Percentiles rank a stretch among this genome's conserved stretches.
phyloP scores from a whole-genome alignment of 2,888 invertebrate species.

The Tridacna crocea region DNA sequence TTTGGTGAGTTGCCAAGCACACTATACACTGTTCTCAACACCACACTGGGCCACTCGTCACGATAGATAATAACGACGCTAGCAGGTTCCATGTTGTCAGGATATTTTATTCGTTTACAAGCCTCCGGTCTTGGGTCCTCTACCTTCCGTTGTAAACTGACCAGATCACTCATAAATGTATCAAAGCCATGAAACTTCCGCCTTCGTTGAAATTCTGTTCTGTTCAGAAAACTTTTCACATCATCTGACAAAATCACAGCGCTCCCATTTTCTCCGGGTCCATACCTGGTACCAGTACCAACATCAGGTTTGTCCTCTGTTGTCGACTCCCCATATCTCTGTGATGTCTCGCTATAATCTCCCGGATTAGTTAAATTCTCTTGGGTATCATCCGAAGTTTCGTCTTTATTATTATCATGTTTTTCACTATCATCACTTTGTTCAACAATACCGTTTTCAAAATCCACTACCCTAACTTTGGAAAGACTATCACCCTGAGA shows the following conservation, averaged over 20 bases:
- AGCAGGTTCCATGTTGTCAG: constrained; percentile 30
- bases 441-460: neutral
- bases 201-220: neutral
- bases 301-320: neutral
- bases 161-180: constrained; percentile 41
- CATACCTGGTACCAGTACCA: constrained; percentile 13
- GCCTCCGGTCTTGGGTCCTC: constrained; percentile 36
- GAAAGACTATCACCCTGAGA: neutral
- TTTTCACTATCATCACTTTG: neutral
- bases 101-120: constrained; percentile 40
- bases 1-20: constrained; percentile 37
- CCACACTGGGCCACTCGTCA: constrained; percentile 47
- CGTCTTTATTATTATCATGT: neutral
- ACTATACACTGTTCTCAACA: constrained; percentile 49
- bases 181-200: constrained; percentile 39
- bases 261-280: constrained; percentile 47
- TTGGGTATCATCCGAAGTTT: neutral
- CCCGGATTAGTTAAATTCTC: neutral
- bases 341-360: neutral
- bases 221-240: neutral
- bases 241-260: constrained; percentile 14
- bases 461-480: neutral
- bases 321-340: neutral
- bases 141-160: constrained; percentile 35
- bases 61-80: constrained; percentile 48